Evolutionary conservation across 2,113 vertebrate species (phyloP).

Genomic region (Trachemys scripta): DNA sequence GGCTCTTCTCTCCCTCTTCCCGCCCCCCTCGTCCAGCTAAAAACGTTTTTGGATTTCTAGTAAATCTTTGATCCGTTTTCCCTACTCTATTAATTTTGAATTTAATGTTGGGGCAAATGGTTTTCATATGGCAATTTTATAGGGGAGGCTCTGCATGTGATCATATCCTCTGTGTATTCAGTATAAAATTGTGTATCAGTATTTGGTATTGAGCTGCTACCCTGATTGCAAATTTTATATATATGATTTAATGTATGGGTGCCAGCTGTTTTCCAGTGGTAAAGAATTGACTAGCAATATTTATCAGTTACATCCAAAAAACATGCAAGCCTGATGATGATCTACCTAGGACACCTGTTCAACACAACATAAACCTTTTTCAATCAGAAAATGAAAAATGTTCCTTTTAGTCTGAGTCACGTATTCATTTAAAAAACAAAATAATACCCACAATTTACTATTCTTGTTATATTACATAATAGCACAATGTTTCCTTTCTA

Average conservation of each 20-base stretch:
- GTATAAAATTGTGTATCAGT: neutral
- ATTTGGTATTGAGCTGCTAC: neutral
- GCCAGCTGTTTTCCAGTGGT: neutral
- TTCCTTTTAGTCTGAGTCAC: neutral
- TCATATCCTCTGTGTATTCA: neutral
- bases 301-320: neutral
- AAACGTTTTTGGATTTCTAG: neutral
- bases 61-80: neutral
- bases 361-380: neutral
- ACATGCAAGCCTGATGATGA: neutral
- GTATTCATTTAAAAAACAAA: neutral
- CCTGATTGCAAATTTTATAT: neutral
- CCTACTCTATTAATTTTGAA: neutral
- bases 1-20: no score
- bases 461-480: neutral
- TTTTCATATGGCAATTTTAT: neutral
- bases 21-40: neutral
- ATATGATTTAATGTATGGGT: neutral
- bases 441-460: neutral
- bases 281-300: neutral
- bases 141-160: neutral
- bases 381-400: neutral
- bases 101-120: neutral
- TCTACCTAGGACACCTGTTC: neutral
- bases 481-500: neutral